Percentiles rank a stretch among this genome's conserved stretches.
These are phyloP conservation scores for Timema podura DNA, from an alignment of 2,888 invertebrate genomes.

Conservation along the genomic window DNA sequence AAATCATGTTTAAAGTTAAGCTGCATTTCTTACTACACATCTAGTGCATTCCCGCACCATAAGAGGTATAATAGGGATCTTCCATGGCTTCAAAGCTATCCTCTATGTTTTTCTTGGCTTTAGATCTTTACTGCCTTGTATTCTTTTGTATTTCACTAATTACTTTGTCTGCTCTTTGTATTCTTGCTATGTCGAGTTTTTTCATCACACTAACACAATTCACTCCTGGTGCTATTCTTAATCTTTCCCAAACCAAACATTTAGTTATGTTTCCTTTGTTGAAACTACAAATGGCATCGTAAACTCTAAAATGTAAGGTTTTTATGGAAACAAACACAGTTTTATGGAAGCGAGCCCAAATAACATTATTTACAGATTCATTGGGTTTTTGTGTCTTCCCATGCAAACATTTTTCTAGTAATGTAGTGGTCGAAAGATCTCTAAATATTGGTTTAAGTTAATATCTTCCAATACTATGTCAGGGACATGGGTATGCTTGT, in stretches of 20 bases:
- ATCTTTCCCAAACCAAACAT: conserved; percentile 5
- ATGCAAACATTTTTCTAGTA: conserved; percentile 23
- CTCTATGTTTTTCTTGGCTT: not conserved
- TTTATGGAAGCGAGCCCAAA: conserved; percentile 19
- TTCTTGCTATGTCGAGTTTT: not conserved
- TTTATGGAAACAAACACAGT: conserved; percentile 14
- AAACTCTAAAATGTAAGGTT: conserved; percentile 17
- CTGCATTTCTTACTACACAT: too few species aligned
- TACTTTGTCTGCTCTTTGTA: conserved; percentile 3
- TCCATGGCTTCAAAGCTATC: not conserved
- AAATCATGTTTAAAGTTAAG: too few species aligned
- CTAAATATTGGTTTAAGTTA: conserved; percentile 17
- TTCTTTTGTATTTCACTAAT: not conserved
- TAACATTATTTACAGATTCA: conserved; percentile 19
- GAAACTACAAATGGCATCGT: conserved; percentile 2
- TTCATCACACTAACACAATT: not conserved
- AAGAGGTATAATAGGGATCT: not conserved
- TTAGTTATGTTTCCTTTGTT: conserved; percentile 5
- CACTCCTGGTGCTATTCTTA: not conserved
- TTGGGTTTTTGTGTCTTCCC: conserved; percentile 22
- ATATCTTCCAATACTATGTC: not conserved
- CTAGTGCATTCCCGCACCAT: not conserved
- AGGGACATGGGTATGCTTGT: not conserved
- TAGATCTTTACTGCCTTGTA: not conserved
- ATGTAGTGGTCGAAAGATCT: not conserved